A percentile compares a stretch with the other conserved stretches of the same genome.
Evolutionary conservation across 2,113 vertebrate species (phyloP).

Genomic region (Xiphias gladius): DNA sequence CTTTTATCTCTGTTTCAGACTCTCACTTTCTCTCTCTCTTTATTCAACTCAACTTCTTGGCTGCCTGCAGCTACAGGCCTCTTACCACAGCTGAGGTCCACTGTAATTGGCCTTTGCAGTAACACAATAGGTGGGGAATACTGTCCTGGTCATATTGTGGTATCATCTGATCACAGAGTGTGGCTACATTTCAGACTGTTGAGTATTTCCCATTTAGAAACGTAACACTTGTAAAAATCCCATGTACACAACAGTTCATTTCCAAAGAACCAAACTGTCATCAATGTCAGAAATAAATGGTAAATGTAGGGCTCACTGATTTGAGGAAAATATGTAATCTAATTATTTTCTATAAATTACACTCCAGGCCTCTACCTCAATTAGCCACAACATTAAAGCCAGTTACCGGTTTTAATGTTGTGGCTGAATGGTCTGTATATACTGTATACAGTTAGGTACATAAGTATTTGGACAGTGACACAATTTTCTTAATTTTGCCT

Average conservation of each 20-base stretch:
- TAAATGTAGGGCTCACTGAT: background rate
- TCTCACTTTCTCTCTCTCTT: constrained; percentile 55
- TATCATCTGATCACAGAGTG: constrained; percentile 1
- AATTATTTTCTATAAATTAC: background rate
- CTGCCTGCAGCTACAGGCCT: constrained; percentile 62
- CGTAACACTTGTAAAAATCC: background rate
- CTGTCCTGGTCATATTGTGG: constrained; percentile 13
- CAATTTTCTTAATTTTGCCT: too few species aligned
- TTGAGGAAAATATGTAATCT: background rate
- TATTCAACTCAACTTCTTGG: constrained; percentile 53
- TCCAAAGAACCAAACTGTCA: background rate
- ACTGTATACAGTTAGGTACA: too few species aligned
- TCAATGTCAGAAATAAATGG: background rate
- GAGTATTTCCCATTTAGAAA: background rate
- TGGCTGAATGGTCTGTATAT: background rate
- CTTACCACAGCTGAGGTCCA: constrained; percentile 33
- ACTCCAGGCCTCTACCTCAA: background rate
- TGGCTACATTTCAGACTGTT: background rate
- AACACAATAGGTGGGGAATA: constrained; percentile 35
- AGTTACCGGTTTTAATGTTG: background rate
- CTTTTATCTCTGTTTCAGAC: constrained; percentile 71
- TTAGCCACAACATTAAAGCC: too few species aligned
- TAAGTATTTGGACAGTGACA: too few species aligned
- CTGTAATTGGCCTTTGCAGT: constrained; percentile 53
- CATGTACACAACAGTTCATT: background rate